Evolutionary conservation across 2,888 invertebrate species (phyloP).

Genomic region (Ceramica pisi): DNA sequence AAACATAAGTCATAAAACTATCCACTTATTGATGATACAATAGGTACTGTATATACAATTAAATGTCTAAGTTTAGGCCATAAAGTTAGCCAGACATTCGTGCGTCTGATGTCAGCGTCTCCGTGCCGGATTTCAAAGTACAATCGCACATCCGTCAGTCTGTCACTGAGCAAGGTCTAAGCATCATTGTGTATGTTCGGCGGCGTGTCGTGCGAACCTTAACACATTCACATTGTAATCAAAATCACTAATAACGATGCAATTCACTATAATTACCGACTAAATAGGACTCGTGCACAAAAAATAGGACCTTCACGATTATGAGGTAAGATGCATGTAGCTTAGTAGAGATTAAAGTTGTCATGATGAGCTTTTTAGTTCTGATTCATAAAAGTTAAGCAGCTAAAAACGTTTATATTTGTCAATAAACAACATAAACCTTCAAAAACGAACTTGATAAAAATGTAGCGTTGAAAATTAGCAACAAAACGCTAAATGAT

Average conservation of each 20-base stretch:
- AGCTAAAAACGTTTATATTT: not conserved
- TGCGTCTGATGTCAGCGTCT: constrained; percentile 61
- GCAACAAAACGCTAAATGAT: constrained; percentile 28
- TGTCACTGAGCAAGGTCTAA: constrained; percentile 85
- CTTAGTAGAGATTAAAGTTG: not conserved
- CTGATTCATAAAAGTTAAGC: not conserved
- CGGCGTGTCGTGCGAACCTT: constrained; percentile 81
- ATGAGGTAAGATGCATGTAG: not conserved
- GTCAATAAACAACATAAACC: constrained; percentile 18
- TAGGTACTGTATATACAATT: no score
- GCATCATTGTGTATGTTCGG: constrained; percentile 73
- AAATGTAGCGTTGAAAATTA: constrained; percentile 37
- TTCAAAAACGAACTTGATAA: constrained; percentile 22
- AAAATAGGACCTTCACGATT: constrained; percentile 57
- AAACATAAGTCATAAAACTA: not conserved
- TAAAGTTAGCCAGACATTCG: constrained; percentile 44
- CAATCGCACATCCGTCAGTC: constrained; percentile 86
- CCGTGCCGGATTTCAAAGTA: constrained; percentile 69
- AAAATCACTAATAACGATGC: constrained; percentile 76
- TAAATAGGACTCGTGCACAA: constrained; percentile 64
- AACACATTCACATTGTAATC: constrained; percentile 79
- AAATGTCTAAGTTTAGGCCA: constrained; percentile 11
- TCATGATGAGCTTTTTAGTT: not conserved
- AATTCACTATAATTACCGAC: constrained; percentile 75
- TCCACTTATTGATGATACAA: not conserved